phyloP scores from a whole-genome alignment of 2,888 invertebrate species.

The Perdita meconis region DNA sequence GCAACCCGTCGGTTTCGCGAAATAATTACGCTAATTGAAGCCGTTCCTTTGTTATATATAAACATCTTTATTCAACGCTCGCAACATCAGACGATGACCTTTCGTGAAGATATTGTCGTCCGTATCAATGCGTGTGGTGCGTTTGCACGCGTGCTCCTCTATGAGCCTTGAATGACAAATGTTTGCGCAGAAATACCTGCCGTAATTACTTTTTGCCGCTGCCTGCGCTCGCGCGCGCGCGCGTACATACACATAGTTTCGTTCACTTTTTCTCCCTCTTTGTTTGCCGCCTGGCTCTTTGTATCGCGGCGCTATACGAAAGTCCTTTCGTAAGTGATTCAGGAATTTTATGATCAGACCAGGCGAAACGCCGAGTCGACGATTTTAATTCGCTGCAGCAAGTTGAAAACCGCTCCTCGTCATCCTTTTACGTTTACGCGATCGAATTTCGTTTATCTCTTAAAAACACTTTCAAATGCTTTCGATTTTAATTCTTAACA shows the following conservation, averaged over 20 bases:
- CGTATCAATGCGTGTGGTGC: conserved; percentile 56
- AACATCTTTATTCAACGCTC: conserved; percentile 59
- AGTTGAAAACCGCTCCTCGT: too few relatives aligned
- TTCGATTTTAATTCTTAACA: too few relatives aligned
- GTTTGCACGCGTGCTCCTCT: conserved; percentile 36
- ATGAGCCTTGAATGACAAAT: conserved; percentile 31
- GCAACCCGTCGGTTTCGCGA: conserved; percentile 12
- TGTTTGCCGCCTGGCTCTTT: not conserved
- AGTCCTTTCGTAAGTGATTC: conserved; percentile 14
- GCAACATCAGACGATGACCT: conserved; percentile 74
- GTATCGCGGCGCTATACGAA: not conserved
- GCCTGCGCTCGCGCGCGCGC: not conserved
- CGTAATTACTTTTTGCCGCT: conserved; percentile 3
- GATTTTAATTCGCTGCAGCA: not conserved
- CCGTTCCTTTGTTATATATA: conserved; percentile 56
- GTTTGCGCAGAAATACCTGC: conserved; percentile 19
- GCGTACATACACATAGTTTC: not conserved
- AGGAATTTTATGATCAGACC: conserved; percentile 26
- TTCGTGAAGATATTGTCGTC: conserved; percentile 63
- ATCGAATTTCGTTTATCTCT: too few relatives aligned
- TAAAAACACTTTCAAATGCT: too few relatives aligned
- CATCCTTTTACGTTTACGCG: too few relatives aligned
- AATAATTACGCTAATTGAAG: conserved; percentile 42
- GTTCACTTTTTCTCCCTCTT: not conserved
- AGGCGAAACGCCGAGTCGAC: not conserved